Evolutionary conservation across 1,140 invertebrate species (phyloP), one percentile per base, ranked within the genome.

Genomic region (Manduca sexta): DNA sequence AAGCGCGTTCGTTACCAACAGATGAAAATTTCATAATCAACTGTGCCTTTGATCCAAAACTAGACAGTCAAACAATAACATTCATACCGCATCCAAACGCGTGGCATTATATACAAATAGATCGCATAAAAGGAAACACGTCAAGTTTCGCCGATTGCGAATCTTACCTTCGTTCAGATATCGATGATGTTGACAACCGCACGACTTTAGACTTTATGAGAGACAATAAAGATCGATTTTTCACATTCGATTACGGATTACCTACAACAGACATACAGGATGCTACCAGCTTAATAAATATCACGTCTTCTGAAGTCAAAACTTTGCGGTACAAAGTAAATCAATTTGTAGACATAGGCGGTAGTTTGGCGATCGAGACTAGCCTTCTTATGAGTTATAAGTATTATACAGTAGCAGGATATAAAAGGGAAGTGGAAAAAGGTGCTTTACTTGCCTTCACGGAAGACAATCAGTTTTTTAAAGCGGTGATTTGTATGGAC

Each of bases 161-260:
- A 35, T 79, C 78, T 14, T 79, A 64, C 21, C 13, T 51, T 2
- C 56, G 57, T 43, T 52, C 49, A 38, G 68, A 69, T 51, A 49
- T 52, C 48, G 60, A 69, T n/a, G 79, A 85, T 56, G 43, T 64
- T 0, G 35, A 80, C 74, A 62, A 86, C 73, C 47, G 84, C 69
- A 69, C 86, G 62, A 37, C 74, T 45, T 46, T 66, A 44, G 72
- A 87, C n/a, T 72, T 94, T 37, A 84, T 90, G 52, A 85, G 91
- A n/a, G 91, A 91, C 53, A 89, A 90, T 1, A 89, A 89, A 57
- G 88, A 90, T 11, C 89, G 92, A 37, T 93, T 92, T 61, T 93
- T 93, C 61, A 84, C 90, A 8, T 93, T 91, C 57, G 90, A 92
- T 26, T 93, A 90, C 56, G 91, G 92, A 49, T 69, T 93, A 47